phyloP scores from a whole-genome alignment of 2,888 invertebrate genomes.

The Brachyopa scutellaris region DNA sequence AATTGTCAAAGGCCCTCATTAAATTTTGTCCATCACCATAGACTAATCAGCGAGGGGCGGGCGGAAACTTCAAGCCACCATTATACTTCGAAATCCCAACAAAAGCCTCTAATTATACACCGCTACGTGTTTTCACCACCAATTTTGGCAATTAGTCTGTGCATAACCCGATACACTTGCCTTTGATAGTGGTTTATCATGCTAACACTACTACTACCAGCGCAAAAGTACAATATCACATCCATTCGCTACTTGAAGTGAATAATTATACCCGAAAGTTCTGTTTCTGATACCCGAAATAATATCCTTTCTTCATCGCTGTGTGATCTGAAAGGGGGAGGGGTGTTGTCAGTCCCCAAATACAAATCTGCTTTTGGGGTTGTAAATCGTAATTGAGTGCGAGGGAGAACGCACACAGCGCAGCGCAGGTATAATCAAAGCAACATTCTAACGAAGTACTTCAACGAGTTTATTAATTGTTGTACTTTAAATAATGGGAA shows the following conservation, averaged over 20 bases:
- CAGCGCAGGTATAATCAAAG: constrained; percentile 37
- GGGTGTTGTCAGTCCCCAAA: too few relatives aligned
- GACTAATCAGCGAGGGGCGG: constrained; percentile 2
- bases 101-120: constrained; percentile 65
- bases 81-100: constrained; percentile 43
- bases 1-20: not conserved
- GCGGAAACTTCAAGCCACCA: too few relatives aligned
- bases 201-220: not conserved
- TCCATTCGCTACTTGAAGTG: constrained; percentile 44
- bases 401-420: too few relatives aligned
- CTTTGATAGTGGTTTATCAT: constrained; percentile 12
- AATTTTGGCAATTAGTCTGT: constrained; percentile 64
- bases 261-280: constrained; percentile 51
- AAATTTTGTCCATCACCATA: constrained; percentile 4
- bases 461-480: constrained; percentile 51
- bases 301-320: not conserved
- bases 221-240: constrained; percentile 17
- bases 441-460: constrained; percentile 13
- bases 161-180: constrained; percentile 23
- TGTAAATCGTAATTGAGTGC: not conserved
- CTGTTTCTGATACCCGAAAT: constrained; percentile 44
- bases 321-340: too few relatives aligned
- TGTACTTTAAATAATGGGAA: constrained; percentile 55
- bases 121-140: constrained; percentile 65
- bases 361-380: too few relatives aligned